A percentile compares a stretch with the other conserved stretches of the same genome.
Evolutionary conservation across 2,888 invertebrate species (phyloP).

Genomic region (Drosophila melanocephala): DNA sequence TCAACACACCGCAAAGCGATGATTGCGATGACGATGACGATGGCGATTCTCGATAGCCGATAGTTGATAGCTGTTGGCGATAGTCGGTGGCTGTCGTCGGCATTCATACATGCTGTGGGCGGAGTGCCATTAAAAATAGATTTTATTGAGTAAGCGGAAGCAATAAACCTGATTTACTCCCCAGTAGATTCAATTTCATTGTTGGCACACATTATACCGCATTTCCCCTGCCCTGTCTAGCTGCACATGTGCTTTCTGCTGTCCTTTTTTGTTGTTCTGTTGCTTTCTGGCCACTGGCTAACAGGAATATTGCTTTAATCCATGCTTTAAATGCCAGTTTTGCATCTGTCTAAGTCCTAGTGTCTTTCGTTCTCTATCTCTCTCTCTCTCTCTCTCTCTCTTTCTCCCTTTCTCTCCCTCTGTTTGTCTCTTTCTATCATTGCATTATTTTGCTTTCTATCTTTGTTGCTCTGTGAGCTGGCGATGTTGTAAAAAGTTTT

Average conservation of each 20-base stretch:
- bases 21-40: slow-evolving; percentile 7
- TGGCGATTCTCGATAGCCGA: slow-evolving; percentile 35
- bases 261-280: slow-evolving; percentile 5
- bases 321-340: slow-evolving; percentile 50
- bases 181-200: slow-evolving; percentile 35
- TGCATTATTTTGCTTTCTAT: slow-evolving; percentile 15
- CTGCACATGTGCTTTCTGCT: slow-evolving; percentile 21
- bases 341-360: background rate
- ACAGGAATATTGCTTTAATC: slow-evolving; percentile 64
- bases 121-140: slow-evolving; percentile 35
- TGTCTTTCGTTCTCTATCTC: background rate
- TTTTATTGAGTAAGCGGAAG: slow-evolving; percentile 35
- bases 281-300: slow-evolving; percentile 41
- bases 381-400: background rate
- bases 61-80: slow-evolving; percentile 23
- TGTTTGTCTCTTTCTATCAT: background rate
- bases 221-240: background rate
- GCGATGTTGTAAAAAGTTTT: slow-evolving; percentile 68
- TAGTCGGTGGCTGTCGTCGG: slow-evolving; percentile 17
- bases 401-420: background rate
- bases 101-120: slow-evolving; percentile 10
- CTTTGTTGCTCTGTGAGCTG: slow-evolving; percentile 31
- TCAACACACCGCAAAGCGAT: slow-evolving; percentile 32
- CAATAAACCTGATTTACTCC: slow-evolving; percentile 57
- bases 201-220: slow-evolving; percentile 31